Evolutionary conservation across 2,797 vertebrate genomes (phyloP).

Genomic region (Syndactyla subalaris): DNA sequence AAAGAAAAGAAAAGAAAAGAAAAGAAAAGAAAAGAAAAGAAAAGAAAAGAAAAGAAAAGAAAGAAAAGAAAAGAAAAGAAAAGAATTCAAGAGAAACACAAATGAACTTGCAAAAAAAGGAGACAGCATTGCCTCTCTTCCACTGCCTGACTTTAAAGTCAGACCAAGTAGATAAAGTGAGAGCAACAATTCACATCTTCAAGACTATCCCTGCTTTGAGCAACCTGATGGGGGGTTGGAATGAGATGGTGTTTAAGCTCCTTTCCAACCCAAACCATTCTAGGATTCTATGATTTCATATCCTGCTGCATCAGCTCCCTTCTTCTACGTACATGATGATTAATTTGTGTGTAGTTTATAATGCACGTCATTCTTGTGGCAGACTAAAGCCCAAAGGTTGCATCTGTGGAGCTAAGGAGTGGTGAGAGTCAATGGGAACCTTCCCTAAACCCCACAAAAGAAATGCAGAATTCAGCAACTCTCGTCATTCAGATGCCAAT

Average conservation of each 20-base stretch:
- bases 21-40: no score
- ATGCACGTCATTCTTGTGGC: not conserved
- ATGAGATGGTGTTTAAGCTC: not conserved
- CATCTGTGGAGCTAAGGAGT: not conserved
- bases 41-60: no score
- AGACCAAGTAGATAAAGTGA: not conserved
- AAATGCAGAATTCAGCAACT: not conserved
- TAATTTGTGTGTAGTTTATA: not conserved
- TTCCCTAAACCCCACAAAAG: not conserved
- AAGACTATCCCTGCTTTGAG: not conserved
- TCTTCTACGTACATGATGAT: not conserved
- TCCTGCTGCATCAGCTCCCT: not conserved
- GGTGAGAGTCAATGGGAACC: not conserved
- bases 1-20: no score
- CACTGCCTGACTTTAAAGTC: not conserved
- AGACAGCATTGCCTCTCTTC: not conserved
- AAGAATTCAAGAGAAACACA: not conserved
- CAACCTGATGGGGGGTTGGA: not conserved
- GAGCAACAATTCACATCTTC: not conserved
- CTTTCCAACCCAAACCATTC: not conserved
- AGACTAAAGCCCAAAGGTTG: not conserved
- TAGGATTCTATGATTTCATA: not conserved
- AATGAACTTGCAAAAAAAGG: not conserved
- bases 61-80: no score
- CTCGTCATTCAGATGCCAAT: not conserved